phyloP scores from a whole-genome alignment of 2,888 invertebrate genomes.

The Plagodis pulveraria region DNA sequence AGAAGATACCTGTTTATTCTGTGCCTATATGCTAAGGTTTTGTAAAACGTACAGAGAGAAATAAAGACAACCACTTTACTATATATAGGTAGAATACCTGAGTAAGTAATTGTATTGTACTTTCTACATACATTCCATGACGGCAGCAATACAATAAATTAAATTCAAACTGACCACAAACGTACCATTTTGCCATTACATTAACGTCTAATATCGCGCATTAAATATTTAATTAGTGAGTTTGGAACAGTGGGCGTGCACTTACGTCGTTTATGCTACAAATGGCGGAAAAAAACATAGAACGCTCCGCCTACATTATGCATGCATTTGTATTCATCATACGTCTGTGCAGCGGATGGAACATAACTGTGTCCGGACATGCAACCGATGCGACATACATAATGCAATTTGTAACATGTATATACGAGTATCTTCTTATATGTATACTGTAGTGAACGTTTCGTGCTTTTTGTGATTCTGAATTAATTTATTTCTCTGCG shows the following conservation, averaged over 20 bases:
- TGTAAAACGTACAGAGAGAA: too few relatives aligned
- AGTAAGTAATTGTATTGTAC: not conserved
- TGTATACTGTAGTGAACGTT: not conserved
- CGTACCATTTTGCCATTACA: conserved; percentile 38
- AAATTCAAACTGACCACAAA: conserved; percentile 23
- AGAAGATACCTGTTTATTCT: too few relatives aligned
- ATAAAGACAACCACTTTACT: too few relatives aligned
- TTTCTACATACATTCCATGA: not conserved
- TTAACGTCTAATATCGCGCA: conserved; percentile 45
- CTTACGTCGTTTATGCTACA: conserved; percentile 59
- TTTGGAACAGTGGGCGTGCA: conserved; percentile 57
- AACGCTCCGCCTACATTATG: conserved; percentile 53
- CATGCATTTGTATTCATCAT: conserved; percentile 61
- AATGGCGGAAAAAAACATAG: conserved; percentile 59
- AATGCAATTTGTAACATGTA: conserved; percentile 33
- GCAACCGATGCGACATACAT: conserved; percentile 49
- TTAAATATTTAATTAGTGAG: conserved; percentile 54
- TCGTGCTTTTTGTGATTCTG: conserved; percentile 2
- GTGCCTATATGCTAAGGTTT: too few relatives aligned
- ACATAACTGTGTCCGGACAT: conserved; percentile 59
- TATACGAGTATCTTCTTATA: conserved; percentile 4
- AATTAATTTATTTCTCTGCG: conserved; percentile 13
- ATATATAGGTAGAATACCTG: too few relatives aligned
- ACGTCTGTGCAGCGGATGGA: conserved; percentile 45
- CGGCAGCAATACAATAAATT: conserved; percentile 9